Percentiles rank a stretch among this genome's conserved stretches.
Conservation (phyloP, 1,140 invertebrate species). For the Pentalonia nigronervosa region DNA sequence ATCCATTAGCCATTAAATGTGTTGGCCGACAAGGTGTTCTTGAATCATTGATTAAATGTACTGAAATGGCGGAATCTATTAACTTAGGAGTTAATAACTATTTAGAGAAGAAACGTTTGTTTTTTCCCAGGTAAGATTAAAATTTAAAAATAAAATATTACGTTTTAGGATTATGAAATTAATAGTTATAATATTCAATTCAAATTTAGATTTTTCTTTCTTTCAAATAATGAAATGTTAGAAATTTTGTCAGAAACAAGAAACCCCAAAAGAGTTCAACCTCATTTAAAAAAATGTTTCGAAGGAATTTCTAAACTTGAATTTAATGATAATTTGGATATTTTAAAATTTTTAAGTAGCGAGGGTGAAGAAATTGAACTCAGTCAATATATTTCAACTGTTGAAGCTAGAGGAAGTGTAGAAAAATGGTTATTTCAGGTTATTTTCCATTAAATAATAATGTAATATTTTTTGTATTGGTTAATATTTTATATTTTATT, state of each 20-base stretch:
- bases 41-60: slow-evolving; percentile 78
- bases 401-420: slow-evolving; percentile 85
- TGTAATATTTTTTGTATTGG: not conserved
- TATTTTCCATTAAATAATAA: slow-evolving; percentile 29
- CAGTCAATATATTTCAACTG: slow-evolving; percentile 73
- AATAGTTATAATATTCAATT: not conserved
- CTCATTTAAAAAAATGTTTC: slow-evolving; percentile 92
- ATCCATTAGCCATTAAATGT: slow-evolving; percentile 78
- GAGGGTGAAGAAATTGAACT: slow-evolving; percentile 83
- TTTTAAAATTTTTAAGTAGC: slow-evolving; percentile 84
- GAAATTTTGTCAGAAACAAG: slow-evolving; percentile 94
- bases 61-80: slow-evolving; percentile 79
- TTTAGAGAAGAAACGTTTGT: slow-evolving; percentile 89
- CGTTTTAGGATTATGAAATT: not conserved
- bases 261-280: slow-evolving; percentile 86
- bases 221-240: slow-evolving; percentile 94
- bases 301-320: slow-evolving; percentile 77
- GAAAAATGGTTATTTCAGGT: slow-evolving; percentile 90
- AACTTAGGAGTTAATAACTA: slow-evolving; percentile 89
- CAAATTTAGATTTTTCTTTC: slow-evolving; percentile 83
- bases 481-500: slow-evolving; percentile 61
- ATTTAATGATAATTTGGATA: slow-evolving; percentile 81
- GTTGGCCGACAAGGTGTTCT: slow-evolving; percentile 76
- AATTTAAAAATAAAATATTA: not conserved
- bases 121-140: slow-evolving; percentile 73